Evolutionary conservation across 2,113 vertebrate genomes (phyloP).

Genomic region (Etheostoma cragini): DNA sequence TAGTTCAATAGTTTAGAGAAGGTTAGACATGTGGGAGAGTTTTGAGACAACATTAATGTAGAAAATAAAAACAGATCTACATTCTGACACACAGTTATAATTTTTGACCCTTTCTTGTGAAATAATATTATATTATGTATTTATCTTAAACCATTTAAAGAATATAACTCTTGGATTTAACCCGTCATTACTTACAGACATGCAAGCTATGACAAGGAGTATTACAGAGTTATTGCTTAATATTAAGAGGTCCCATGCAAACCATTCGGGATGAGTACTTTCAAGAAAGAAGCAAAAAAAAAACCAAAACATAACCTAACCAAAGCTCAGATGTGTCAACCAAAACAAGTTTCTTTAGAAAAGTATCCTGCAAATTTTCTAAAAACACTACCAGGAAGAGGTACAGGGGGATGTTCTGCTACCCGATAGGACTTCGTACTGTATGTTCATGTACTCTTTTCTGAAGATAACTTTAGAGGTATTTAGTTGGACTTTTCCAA

Average conservation of each 20-base stretch:
- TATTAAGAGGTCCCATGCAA: too few relatives aligned
- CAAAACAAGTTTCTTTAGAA: neutral
- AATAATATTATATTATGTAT: too few relatives aligned
- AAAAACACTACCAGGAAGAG: neutral
- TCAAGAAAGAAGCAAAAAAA: neutral
- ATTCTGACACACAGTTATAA: too few relatives aligned
- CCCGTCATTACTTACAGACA: too few relatives aligned
- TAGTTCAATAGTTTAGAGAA: neutral
- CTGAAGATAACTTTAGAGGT: neutral
- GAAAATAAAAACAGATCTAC: too few relatives aligned
- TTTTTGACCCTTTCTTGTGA: too few relatives aligned
- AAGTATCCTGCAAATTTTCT: neutral
- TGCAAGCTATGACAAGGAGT: too few relatives aligned
- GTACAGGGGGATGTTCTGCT: neutral
- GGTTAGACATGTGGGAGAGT: neutral
- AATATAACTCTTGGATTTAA: neutral
- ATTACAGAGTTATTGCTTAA: neutral
- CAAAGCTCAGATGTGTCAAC: neutral
- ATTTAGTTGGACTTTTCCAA: neutral
- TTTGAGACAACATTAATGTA: too few relatives aligned
- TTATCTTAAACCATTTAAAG: too few relatives aligned
- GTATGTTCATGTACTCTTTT: neutral
- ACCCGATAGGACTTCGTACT: neutral
- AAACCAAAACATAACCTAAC: neutral
- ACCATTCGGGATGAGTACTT: too few relatives aligned